Evolutionary conservation across 2,113 vertebrate genomes (phyloP).

Genomic region (Nesoenas mayeri): DNA sequence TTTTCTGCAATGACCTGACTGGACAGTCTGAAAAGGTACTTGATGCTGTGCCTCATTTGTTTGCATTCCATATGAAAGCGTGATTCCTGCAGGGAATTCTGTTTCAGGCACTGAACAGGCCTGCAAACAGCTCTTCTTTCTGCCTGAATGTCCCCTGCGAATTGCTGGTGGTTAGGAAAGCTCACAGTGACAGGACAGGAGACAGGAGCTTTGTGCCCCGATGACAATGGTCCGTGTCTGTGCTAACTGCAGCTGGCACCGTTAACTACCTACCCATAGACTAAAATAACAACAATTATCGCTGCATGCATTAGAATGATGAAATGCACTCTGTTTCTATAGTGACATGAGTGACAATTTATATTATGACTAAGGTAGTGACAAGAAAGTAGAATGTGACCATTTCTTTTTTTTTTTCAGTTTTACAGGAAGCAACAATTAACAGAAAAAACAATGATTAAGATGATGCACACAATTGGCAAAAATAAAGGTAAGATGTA

Average conservation of each 20-base stretch:
- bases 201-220: slow-evolving; percentile 36
- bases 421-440: neutral
- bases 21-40: neutral
- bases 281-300: slow-evolving; percentile 51
- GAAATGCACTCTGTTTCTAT: slow-evolving; percentile 54
- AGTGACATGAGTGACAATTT: slow-evolving; percentile 29
- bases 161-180: slow-evolving; percentile 37
- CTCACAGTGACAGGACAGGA: neutral
- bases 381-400: slow-evolving; percentile 14
- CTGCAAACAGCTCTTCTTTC: neutral
- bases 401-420: neutral
- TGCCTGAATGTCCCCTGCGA: slow-evolving; percentile 7
- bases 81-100: slow-evolving; percentile 33
- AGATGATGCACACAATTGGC: neutral
- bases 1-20: neutral
- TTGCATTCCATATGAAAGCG: neutral
- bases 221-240: slow-evolving; percentile 25
- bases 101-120: neutral
- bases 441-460: neutral
- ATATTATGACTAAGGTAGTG: neutral
- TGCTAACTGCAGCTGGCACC: slow-evolving; percentile 40
- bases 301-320: slow-evolving; percentile 15
- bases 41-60: neutral
- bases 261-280: slow-evolving; percentile 32
- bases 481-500: neutral